phyloP scores from a whole-genome alignment of 2,113 vertebrate genomes.

The Sciurus niger region DNA sequence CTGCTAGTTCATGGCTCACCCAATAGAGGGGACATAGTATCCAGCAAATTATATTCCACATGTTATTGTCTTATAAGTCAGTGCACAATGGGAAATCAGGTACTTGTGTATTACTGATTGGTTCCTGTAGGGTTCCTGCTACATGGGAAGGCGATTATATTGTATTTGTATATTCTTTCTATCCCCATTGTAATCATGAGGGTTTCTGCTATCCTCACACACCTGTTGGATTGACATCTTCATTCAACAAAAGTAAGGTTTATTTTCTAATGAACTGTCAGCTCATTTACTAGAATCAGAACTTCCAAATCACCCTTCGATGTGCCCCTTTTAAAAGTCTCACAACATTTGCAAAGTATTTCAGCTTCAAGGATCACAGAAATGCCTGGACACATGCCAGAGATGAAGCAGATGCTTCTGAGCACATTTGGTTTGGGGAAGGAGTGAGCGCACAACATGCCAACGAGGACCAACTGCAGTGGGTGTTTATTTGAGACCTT shows the following conservation, averaged over 20 bases:
- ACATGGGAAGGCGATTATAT: neutral
- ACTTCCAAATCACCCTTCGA: conserved; percentile 71
- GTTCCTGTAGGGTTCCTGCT: neutral
- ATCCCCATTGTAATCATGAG: neutral
- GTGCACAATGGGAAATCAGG: neutral
- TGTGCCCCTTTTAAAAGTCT: conserved; percentile 77
- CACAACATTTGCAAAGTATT: conserved; percentile 81
- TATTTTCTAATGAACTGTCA: conserved; percentile 78
- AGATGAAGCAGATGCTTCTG: conserved; percentile 38
- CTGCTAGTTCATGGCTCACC: neutral
- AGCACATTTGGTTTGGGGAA: conserved; percentile 14
- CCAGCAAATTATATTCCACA: neutral
- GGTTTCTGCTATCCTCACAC: neutral
- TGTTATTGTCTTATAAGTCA: neutral
- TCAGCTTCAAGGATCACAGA: conserved; percentile 84
- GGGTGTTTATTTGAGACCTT: conserved; percentile 59
- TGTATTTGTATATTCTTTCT: neutral
- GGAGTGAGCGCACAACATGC: conserved; percentile 16
- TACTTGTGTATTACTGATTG: neutral
- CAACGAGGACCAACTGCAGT: neutral
- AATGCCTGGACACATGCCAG: conserved; percentile 83
- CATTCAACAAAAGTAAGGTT: conserved; percentile 20
- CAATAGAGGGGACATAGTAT: neutral
- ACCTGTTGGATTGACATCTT: conserved; percentile 65
- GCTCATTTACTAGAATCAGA: conserved; percentile 76